A percentile compares a stretch with the other conserved stretches of the same genome.
Conservation (phyloP, 1,140 invertebrate genomes). For the Argopecten irradians region DNA sequence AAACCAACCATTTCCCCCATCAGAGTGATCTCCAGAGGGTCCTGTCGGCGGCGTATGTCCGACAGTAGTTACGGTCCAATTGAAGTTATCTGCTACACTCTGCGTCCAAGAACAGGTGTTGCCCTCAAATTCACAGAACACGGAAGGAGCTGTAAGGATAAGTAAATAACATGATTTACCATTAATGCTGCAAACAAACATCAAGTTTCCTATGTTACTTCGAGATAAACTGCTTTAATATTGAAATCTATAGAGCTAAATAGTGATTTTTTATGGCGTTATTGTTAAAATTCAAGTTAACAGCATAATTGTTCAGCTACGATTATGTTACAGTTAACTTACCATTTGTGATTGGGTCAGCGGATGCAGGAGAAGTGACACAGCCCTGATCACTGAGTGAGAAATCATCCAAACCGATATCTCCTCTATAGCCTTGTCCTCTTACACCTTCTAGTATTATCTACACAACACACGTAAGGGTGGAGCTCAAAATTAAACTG, state of each 20-base stretch:
- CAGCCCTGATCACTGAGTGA: conserved; percentile 49
- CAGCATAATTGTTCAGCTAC: not conserved
- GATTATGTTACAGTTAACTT: not conserved
- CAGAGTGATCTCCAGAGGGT: conserved; percentile 78
- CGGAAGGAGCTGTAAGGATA: conserved; percentile 25
- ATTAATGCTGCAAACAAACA: no score
- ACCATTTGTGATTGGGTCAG: conserved; percentile 42
- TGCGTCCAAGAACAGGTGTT: conserved; percentile 61
- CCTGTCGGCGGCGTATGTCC: conserved; percentile 62
- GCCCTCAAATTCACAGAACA: conserved; percentile 61
- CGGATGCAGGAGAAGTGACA: conserved; percentile 50
- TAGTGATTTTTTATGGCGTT: no score
- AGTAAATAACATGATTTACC: not conserved
- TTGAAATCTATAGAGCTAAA: no score
- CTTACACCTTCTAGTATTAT: conserved; percentile 62
- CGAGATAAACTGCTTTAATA: no score
- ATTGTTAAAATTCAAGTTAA: no score
- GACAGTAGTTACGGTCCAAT: conserved; percentile 62
- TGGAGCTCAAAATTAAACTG: no score
- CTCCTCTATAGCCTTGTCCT: conserved; percentile 60
- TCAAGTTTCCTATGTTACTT: no score
- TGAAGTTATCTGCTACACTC: conserved; percentile 54
- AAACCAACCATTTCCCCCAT: conserved; percentile 27
- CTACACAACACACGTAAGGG: no score
- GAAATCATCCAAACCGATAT: conserved; percentile 70